phyloP scores from a whole-genome alignment of 2,113 vertebrate genomes.

The Chloropsis cyanopogon region DNA sequence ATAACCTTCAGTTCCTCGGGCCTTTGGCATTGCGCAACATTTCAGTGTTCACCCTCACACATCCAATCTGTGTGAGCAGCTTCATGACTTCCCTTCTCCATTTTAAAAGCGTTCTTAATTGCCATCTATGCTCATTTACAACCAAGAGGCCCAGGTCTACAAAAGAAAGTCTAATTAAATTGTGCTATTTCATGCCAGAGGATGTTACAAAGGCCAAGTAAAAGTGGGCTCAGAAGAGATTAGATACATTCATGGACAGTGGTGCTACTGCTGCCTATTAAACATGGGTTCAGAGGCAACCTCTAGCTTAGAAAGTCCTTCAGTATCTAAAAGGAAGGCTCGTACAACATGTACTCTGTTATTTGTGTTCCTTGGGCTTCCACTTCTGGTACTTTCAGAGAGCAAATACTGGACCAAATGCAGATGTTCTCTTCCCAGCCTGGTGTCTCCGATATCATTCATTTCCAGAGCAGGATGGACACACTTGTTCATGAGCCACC shows the following conservation, averaged over 20 bases:
- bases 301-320: neutral
- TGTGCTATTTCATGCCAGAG: neutral
- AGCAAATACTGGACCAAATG: neutral
- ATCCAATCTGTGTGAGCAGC: neutral
- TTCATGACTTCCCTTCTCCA: neutral
- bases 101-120: neutral
- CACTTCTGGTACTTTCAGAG: neutral
- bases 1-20: neutral
- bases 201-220: neutral
- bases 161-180: neutral
- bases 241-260: neutral
- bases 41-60: neutral
- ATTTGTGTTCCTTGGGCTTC: neutral
- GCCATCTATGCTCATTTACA: neutral
- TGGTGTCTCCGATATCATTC: neutral
- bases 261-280: neutral
- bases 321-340: neutral
- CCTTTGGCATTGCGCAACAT: neutral
- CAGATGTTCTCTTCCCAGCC: neutral
- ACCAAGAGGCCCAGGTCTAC: neutral
- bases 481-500: neutral
- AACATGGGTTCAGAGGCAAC: neutral
- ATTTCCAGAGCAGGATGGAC: neutral
- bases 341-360: accelerated
- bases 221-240: neutral